Conservation (phyloP, 2,797 vertebrate species). For the Periparus ater region DNA sequence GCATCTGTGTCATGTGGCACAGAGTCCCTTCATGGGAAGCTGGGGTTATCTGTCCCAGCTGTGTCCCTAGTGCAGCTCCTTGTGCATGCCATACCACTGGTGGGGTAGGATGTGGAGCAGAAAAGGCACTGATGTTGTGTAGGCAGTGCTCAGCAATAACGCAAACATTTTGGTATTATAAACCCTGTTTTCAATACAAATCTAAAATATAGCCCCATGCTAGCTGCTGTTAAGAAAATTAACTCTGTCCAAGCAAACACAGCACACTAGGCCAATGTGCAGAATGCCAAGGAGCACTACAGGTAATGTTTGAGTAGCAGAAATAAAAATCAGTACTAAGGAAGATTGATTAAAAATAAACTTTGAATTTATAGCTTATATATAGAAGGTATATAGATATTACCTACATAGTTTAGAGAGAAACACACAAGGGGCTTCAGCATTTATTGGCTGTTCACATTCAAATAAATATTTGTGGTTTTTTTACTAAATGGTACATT, state of each 20-base stretch:
- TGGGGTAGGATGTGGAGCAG: background rate
- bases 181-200: background rate
- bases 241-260: background rate
- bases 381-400: background rate
- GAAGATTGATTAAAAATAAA: background rate
- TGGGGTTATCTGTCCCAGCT: background rate
- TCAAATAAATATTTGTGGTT: conserved; percentile 13
- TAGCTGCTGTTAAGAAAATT: background rate
- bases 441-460: conserved; percentile 15
- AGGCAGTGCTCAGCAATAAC: background rate
- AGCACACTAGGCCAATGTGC: background rate
- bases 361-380: background rate
- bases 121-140: background rate
- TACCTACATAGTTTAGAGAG: background rate
- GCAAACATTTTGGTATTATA: background rate
- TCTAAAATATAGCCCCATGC: background rate
- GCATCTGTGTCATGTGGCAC: background rate
- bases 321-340: background rate
- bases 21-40: background rate
- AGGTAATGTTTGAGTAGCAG: background rate
- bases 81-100: background rate
- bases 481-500: conserved; percentile 28
- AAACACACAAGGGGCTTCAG: background rate
- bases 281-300: background rate
- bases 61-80: background rate